A percentile compares a stretch with the other conserved stretches of the same genome.
Conservation (phyloP, 2,113 vertebrate genomes). For the Platycercus adscitus region DNA sequence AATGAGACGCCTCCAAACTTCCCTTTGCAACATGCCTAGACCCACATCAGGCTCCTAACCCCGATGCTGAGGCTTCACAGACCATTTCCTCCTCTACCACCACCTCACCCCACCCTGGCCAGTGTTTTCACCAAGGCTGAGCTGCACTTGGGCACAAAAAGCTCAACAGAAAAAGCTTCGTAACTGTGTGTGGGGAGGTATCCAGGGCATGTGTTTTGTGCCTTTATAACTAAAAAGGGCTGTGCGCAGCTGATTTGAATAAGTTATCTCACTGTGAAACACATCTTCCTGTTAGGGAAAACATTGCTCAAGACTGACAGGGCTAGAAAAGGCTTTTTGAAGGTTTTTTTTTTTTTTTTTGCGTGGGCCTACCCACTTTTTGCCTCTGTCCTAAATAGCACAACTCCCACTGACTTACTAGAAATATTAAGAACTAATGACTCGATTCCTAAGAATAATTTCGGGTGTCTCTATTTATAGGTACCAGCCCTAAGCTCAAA, state of each 20-base stretch:
- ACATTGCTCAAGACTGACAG: slow-evolving; percentile 22
- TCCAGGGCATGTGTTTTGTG: not conserved
- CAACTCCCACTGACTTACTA: slow-evolving; percentile 58
- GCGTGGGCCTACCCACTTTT: not conserved
- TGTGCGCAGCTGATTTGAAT: not conserved
- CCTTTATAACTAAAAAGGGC: not conserved
- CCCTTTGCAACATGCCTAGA: not conserved
- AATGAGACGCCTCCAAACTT: not conserved
- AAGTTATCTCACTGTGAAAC: slow-evolving; percentile 10
- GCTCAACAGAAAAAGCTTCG: accelerated
- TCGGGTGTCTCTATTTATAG: slow-evolving; percentile 30
- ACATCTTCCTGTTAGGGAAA: slow-evolving; percentile 30
- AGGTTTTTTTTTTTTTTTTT: not conserved
- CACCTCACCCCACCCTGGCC: not conserved
- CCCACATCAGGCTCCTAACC: not conserved
- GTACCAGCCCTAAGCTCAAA: slow-evolving; percentile 2
- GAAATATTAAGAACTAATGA: slow-evolving; percentile 64
- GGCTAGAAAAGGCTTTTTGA: not conserved
- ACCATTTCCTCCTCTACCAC: not conserved
- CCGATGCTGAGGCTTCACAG: not conserved
- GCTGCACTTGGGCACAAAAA: not conserved
- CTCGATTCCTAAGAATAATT: slow-evolving; percentile 67
- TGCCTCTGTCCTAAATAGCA: slow-evolving; percentile 36
- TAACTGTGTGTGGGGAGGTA: not conserved
- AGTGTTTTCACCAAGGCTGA: not conserved